Conservation (phyloP, 2,113 vertebrate genomes). For the Rhinoptilus africanus region DNA sequence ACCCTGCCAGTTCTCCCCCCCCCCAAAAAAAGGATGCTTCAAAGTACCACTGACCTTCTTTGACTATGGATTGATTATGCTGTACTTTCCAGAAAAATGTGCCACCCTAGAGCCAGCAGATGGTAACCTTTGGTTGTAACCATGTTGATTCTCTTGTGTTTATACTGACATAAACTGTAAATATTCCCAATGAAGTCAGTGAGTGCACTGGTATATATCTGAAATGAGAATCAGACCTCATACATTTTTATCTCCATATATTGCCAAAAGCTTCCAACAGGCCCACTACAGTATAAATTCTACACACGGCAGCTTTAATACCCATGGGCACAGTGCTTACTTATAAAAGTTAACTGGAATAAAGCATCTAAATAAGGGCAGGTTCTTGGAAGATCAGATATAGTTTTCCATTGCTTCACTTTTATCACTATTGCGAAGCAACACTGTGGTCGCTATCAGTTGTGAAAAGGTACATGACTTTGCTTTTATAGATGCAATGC, state of each 20-base stretch:
- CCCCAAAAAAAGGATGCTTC: too few relatives aligned
- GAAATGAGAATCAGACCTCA: neutral
- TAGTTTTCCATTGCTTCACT: neutral
- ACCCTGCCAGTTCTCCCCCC: neutral
- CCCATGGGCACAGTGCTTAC: neutral
- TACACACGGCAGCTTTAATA: neutral
- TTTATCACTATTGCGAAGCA: neutral
- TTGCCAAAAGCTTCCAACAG: neutral
- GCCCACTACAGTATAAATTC: neutral
- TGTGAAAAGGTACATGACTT: neutral
- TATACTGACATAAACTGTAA: neutral
- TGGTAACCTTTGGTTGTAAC: neutral
- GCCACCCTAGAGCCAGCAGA: neutral
- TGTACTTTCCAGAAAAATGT: neutral
- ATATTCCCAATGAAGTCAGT: neutral
- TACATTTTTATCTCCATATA: neutral
- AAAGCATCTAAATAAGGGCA: neutral
- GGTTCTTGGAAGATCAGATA: neutral
- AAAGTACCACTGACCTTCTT: neutral
- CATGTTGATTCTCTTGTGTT: neutral
- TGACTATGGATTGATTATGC: neutral
- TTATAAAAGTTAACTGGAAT: neutral
- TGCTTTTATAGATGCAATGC: neutral
- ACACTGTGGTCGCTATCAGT: fast-evolving
- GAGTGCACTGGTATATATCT: neutral